Base-by-base conservation (phyloP, 2,113 vertebrate species). In the Bungarus multicinctus region DNA sequence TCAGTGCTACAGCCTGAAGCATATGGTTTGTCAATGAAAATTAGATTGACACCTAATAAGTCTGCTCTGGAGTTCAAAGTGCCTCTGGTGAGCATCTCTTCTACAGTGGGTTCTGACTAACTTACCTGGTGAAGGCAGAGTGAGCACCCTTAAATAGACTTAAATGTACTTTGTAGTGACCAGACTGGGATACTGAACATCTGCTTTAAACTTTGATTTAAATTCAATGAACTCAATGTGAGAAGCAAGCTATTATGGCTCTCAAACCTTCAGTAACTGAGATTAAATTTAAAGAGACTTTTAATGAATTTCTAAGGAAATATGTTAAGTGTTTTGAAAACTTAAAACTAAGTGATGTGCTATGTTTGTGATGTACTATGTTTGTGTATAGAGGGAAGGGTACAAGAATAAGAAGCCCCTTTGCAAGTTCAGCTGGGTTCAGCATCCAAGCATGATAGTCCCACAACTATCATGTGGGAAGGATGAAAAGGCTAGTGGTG, bases 341-440 rank as follows among this genome's bases (percentile, higher is more conserved):
- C 4, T 50, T 64, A 60, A 16, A 60, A 58, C 8, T 30, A 90
- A 11, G 14, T 2, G n/a, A 34, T 39, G 69, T 2, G 5, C n/a
- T 20, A 81, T 39, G 20, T 34, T 50, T 34, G 14, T 88, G n/a
- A n/a, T n/a, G 6, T 9, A 52, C 47, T 9, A 50, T 50, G 47
- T 50, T 50, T 50, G 47, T 50, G 47, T 50, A 10, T 50, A 50
- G 45, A 47, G 10, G 45, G 47, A 85, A 94, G 94, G 0, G 92
- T 89, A 64, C 18, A 90, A 92, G 57, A 57, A 94, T 92, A 64
- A 91, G n/a, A 30, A 12, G 25, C 22, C 53, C 11, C 30, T 54
- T 53, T 10, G n/a, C 52, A 30, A 47, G 86, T 87, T 57, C 91
- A 90, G 52, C 93, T 94, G 95, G 94, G 1, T 93, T 93, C 95